Evolutionary conservation across 1,140 invertebrate species (phyloP).

Genomic region (Drosophila nigromelanica): DNA sequence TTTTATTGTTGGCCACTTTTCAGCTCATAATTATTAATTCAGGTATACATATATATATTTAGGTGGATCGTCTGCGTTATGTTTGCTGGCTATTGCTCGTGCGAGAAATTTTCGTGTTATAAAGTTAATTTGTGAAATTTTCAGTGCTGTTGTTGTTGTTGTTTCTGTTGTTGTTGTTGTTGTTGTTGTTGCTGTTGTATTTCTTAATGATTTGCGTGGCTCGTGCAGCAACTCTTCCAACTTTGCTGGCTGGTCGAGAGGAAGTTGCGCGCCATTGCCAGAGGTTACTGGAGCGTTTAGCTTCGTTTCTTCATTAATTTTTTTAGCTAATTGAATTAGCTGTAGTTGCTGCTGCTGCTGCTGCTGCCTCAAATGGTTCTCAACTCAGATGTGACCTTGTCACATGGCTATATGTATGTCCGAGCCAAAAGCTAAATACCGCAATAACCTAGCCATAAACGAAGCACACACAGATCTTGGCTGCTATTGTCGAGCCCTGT

Average conservation of each 20-base stretch:
- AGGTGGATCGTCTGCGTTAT: conserved; percentile 29
- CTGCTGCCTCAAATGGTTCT: conserved; percentile 22
- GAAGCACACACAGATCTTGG: too few relatives aligned
- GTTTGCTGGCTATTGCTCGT: conserved; percentile 34
- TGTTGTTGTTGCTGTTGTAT: conserved; percentile 59
- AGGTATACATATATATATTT: conserved; percentile 4
- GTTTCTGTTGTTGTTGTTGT: conserved; percentile 59
- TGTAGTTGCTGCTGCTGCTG: conserved; percentile 4
- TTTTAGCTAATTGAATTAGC: conserved; percentile 70
- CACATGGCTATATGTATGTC: conserved; percentile 15
- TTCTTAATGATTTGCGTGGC: conserved; percentile 49
- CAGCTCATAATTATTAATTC: conserved; percentile 78
- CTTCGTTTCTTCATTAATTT: conserved; percentile 72
- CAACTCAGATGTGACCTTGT: conserved; percentile 54
- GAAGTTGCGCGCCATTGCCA: conserved; percentile 61
- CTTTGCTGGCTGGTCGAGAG: conserved; percentile 32
- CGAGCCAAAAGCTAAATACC: conserved; percentile 35
- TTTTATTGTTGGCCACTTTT: conserved; percentile 62
- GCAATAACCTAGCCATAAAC: conserved; percentile 10
- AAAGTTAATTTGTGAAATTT: conserved; percentile 82
- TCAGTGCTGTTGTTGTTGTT: too few relatives aligned
- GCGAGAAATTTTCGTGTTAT: conserved; percentile 81
- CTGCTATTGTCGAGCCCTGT: too few relatives aligned
- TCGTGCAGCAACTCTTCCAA: neutral
- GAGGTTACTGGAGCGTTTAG: conserved; percentile 80